phyloP scores from a whole-genome alignment of 2,888 invertebrate genomes.

The Trichacis sp. region DNA sequence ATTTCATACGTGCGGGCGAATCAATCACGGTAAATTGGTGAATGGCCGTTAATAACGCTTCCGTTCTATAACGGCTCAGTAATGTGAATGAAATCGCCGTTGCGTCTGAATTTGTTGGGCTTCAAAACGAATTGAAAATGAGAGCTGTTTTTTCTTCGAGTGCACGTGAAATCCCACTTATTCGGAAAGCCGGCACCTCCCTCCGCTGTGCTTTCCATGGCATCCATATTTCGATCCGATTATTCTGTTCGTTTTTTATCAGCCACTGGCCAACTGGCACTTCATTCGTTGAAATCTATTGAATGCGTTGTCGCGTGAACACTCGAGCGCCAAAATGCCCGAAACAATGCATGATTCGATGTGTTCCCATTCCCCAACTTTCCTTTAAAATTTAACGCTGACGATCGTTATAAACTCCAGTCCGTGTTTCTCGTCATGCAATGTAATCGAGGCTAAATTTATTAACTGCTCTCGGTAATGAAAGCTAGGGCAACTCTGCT shows the following conservation, averaged over 20 bases:
- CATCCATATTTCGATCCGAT: background rate
- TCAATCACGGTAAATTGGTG: constrained; percentile 4
- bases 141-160: background rate
- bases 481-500: no score
- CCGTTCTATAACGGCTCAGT: background rate
- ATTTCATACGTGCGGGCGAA: background rate
- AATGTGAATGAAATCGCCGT: constrained; percentile 1
- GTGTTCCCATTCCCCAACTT: background rate
- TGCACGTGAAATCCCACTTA: background rate
- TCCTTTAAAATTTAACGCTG: constrained; percentile 10
- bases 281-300: constrained; percentile 4
- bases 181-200: no score
- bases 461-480: constrained; percentile 8
- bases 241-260: background rate
- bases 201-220: background rate
- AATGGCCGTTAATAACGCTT: constrained; percentile 10
- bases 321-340: background rate
- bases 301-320: constrained; percentile 7
- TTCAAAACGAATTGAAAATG: background rate
- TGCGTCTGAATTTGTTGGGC: no score
- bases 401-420: constrained; percentile 11
- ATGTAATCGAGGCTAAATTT: constrained; percentile 10
- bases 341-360: constrained; percentile 6
- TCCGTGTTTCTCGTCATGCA: constrained; percentile 6
- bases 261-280: background rate